Percentiles rank a stretch among this genome's conserved stretches.
Evolutionary conservation across 2,888 invertebrate genomes (phyloP).

Genomic region (Heliconius hortense): DNA sequence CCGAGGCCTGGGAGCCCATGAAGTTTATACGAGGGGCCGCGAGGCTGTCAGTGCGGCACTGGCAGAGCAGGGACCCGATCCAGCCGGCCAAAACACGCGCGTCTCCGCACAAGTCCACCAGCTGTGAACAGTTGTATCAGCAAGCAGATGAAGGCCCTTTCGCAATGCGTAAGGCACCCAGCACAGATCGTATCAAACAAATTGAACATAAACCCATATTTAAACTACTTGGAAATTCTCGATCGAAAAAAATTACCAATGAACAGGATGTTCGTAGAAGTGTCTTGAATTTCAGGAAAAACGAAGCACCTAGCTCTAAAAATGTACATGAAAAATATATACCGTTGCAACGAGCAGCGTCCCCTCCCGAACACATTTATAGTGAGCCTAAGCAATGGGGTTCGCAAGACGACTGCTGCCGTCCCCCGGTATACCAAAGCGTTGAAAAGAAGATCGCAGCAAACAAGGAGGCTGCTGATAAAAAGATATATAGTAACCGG

Average conservation of each 20-base stretch:
- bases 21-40: slow-evolving; percentile 76
- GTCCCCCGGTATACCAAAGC: slow-evolving; percentile 74
- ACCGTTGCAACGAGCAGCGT: slow-evolving; percentile 66
- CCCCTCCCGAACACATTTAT: slow-evolving; percentile 69
- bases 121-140: slow-evolving; percentile 77
- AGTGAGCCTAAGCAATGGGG: slow-evolving; percentile 73
- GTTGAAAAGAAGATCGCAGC: slow-evolving; percentile 71
- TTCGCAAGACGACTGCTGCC: slow-evolving; percentile 69
- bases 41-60: slow-evolving; percentile 79
- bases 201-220: slow-evolving; percentile 72
- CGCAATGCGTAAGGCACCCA: slow-evolving; percentile 74
- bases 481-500: slow-evolving; percentile 67
- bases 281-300: slow-evolving; percentile 73
- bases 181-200: slow-evolving; percentile 73
- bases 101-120: slow-evolving; percentile 72
- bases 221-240: slow-evolving; percentile 71
- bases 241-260: slow-evolving; percentile 66
- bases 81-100: slow-evolving; percentile 68
- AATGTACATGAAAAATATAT: slow-evolving; percentile 77
- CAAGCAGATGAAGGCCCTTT: slow-evolving; percentile 68
- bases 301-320: slow-evolving; percentile 61
- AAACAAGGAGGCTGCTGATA: slow-evolving; percentile 61
- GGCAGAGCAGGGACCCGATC: slow-evolving; percentile 76
- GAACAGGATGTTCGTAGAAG: slow-evolving; percentile 68
- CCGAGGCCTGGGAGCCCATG: slow-evolving; percentile 78